Percentiles rank a stretch among this genome's conserved stretches.
phyloP scores from a whole-genome alignment of 2,113 vertebrate species.

The Jaculus jaculus region DNA sequence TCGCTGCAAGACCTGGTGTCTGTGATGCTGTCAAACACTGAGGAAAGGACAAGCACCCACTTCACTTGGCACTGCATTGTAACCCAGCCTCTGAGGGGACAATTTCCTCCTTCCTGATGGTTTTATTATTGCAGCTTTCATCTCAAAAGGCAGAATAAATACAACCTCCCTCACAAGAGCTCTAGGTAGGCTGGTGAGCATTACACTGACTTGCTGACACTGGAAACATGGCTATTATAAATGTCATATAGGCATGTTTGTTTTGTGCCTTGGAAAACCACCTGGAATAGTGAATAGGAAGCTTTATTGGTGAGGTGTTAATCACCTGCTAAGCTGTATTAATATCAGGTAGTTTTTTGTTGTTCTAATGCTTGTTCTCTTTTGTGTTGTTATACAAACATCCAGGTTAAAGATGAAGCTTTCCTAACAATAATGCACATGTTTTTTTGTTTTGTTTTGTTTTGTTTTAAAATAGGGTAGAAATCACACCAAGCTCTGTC shows the following conservation, averaged over 20 bases:
- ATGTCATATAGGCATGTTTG: conserved; percentile 42
- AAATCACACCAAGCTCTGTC: neutral
- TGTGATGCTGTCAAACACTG: neutral
- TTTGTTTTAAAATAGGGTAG: neutral
- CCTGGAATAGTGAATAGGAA: conserved; percentile 22
- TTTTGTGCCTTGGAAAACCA: conserved; percentile 46
- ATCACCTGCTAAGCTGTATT: conserved; percentile 51
- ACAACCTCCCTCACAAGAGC: conserved; percentile 45
- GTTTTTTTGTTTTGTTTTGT: too few species aligned
- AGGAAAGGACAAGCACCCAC: conserved; percentile 56
- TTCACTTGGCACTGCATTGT: conserved; percentile 38
- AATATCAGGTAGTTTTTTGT: neutral
- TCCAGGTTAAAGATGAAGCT: neutral
- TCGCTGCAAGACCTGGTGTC: neutral
- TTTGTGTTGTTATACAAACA: neutral
- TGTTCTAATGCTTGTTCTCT: neutral
- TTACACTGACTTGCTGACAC: conserved; percentile 32
- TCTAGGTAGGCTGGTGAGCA: conserved; percentile 34
- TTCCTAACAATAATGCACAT: neutral
- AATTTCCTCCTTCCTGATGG: conserved; percentile 43
- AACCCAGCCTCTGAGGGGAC: conserved; percentile 36
- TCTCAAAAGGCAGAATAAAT: conserved; percentile 70
- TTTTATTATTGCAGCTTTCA: conserved; percentile 66
- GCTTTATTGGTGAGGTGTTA: neutral
- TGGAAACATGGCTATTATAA: conserved; percentile 4